Evolutionary conservation across 2,113 vertebrate species (phyloP).

Genomic region (Rhadina sibilatrix): DNA sequence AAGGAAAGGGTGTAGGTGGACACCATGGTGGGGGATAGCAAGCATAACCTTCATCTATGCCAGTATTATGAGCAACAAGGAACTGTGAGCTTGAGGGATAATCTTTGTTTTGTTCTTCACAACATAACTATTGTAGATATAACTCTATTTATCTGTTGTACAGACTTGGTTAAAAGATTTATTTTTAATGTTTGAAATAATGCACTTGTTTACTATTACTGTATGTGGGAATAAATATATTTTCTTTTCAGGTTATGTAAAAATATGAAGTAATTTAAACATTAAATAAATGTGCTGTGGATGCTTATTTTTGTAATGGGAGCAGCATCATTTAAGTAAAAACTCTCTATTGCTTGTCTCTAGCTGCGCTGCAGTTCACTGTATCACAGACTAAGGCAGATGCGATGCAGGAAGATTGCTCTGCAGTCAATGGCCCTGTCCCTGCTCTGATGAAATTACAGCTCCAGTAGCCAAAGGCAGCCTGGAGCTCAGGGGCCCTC

Average conservation of each 20-base stretch:
- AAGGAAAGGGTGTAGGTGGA: not conserved
- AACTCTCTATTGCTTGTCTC: not conserved
- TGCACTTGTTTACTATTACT: conserved; percentile 69
- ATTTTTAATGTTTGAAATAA: conserved; percentile 71
- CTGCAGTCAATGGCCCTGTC: not conserved
- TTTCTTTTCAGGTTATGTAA: conserved; percentile 66
- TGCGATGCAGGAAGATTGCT: not conserved
- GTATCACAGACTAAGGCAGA: not conserved
- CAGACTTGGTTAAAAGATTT: conserved; percentile 68
- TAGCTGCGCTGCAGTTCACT: not conserved
- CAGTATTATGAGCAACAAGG: conserved; percentile 42
- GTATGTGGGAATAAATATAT: conserved; percentile 66
- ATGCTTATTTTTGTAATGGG: conserved; percentile 78
- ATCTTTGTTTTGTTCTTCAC: conserved; percentile 49
- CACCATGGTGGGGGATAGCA: not conserved
- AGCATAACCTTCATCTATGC: not conserved
- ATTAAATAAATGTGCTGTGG: conserved; percentile 74
- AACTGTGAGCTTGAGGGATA: not conserved
- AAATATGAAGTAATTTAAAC: conserved; percentile 66
- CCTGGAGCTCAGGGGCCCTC: accelerated
- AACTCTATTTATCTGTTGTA: conserved; percentile 72
- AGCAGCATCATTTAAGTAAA: conserved; percentile 60
- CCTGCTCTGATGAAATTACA: not conserved
- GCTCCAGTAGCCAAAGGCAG: not conserved
- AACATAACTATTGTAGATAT: conserved; percentile 64